phyloP scores from a whole-genome alignment of 2,888 invertebrate species.

The Thereva nobilitata region DNA sequence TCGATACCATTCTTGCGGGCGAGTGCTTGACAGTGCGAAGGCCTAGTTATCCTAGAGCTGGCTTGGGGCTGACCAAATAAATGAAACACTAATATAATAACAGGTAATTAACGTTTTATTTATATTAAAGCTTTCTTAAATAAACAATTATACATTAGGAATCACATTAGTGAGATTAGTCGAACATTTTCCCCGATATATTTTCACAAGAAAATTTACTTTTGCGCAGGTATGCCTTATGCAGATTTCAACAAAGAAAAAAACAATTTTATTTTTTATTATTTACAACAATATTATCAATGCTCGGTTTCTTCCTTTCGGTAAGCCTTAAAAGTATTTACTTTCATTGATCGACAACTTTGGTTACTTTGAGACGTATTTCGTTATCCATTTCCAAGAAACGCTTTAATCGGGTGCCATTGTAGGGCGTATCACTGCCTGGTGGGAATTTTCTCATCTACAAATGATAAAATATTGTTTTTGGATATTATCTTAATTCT shows the following conservation, averaged over 20 bases:
- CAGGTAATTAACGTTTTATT: neutral
- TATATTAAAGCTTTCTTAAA: constrained; percentile 13
- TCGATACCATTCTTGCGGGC: too few relatives aligned
- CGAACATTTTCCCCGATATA: constrained; percentile 1
- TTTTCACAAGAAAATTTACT: neutral
- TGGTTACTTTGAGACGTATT: constrained; percentile 47
- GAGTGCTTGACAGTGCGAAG: too few relatives aligned
- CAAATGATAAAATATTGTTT: constrained; percentile 45
- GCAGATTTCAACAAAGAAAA: neutral
- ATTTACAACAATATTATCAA: neutral
- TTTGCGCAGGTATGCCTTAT: neutral
- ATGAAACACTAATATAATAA: too few relatives aligned
- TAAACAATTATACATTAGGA: constrained; percentile 15
- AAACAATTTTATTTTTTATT: neutral
- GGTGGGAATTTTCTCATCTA: constrained; percentile 73
- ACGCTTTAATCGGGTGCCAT: constrained; percentile 60
- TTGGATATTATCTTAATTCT: neutral
- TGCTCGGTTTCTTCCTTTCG: neutral
- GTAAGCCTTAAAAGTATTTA: too few relatives aligned
- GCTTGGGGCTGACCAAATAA: too few relatives aligned
- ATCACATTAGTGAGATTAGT: constrained; percentile 22
- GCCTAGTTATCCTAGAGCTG: too few relatives aligned
- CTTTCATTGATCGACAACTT: neutral
- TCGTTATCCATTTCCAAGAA: constrained; percentile 61
- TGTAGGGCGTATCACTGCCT: constrained; percentile 64